A percentile compares a stretch with the other conserved stretches of the same genome.
Conservation (phyloP, 2,113 vertebrate species). For the Emydocephalus ijimae region DNA sequence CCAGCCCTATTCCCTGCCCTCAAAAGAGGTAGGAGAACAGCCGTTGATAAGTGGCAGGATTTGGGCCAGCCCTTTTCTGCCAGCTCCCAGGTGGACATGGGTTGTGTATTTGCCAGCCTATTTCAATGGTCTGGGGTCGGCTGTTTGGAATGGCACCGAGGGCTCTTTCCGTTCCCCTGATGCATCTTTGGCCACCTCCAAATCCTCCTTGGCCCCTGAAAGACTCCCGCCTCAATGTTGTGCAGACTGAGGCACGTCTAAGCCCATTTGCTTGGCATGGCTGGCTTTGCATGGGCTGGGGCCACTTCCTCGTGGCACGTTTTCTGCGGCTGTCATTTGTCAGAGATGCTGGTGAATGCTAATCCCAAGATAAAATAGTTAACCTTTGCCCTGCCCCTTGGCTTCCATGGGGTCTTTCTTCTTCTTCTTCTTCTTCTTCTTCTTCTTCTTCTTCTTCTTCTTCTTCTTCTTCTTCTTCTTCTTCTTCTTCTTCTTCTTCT, state of each 20-base stretch:
- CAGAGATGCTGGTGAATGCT: neutral
- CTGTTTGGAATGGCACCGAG: neutral
- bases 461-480: no score
- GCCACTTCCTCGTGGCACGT: neutral
- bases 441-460: no score
- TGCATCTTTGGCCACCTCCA: rapidly evolving
- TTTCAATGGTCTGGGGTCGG: slow-evolving; percentile 32
- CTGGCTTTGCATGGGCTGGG: neutral
- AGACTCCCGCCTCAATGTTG: neutral
- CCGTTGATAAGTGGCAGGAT: neutral
- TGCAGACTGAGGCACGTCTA: neutral
- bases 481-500: no score
- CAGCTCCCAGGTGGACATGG: neutral
- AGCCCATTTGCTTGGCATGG: neutral
- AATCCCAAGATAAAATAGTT: neutral
- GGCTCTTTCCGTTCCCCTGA: neutral
- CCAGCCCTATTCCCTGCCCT: neutral
- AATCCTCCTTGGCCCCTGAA: neutral
- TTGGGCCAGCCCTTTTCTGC: neutral
- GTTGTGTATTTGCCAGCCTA: neutral
- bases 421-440: no score
- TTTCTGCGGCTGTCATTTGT: neutral
- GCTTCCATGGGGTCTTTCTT: neutral
- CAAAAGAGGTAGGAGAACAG: neutral
- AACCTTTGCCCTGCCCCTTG: neutral